These are phyloP conservation scores for Petrocephalus microphthalmus DNA, from an alignment of 2,113 vertebrate species.

Conservation along the genomic window DNA sequence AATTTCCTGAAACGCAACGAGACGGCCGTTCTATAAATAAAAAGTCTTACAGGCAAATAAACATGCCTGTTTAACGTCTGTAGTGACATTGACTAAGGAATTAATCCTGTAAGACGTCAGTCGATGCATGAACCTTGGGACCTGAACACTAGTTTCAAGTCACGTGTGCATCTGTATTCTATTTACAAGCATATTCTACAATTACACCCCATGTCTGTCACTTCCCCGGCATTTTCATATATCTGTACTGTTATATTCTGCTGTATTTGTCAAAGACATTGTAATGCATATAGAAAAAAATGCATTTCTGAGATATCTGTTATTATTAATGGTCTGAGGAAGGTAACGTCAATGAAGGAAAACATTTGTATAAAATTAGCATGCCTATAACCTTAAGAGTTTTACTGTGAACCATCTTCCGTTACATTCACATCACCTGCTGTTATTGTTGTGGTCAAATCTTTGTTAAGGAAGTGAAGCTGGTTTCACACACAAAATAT, in stretches of 20 bases:
- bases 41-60: constrained; percentile 1
- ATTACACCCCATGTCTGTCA: neutral
- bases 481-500: neutral
- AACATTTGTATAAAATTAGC: neutral
- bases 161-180: neutral
- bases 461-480: neutral
- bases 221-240: neutral
- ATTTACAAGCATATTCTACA: neutral
- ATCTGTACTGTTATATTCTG: neutral
- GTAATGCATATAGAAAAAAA: neutral
- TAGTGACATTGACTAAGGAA: neutral
- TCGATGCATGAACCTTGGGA: neutral
- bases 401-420: neutral
- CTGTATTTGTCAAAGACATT: neutral
- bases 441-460: neutral
- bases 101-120: neutral
- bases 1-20: constrained; percentile 27
- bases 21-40: constrained; percentile 18
- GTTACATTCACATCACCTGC: neutral
- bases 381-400: neutral
- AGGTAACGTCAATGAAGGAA: neutral
- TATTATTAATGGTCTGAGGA: neutral
- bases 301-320: neutral
- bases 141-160: neutral
- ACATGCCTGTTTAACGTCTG: neutral